Evolutionary conservation across 2,888 invertebrate species (phyloP).

Genomic region (Allolobophora icterica): DNA sequence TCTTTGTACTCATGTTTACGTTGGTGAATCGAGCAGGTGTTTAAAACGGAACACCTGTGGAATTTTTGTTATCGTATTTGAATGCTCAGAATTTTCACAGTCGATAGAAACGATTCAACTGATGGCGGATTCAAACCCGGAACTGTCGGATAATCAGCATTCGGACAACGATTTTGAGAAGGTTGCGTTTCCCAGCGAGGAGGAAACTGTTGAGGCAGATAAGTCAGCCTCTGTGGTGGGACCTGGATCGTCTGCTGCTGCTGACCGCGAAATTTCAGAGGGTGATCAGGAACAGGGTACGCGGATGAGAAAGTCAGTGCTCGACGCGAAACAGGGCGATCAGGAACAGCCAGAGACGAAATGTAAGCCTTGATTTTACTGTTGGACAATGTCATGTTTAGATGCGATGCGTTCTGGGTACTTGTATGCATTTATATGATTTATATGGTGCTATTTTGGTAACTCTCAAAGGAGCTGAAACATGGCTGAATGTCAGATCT

Average conservation of each 20-base stretch:
- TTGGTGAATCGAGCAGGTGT: neutral
- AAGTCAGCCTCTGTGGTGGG: neutral
- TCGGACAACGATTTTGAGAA: slow-evolving; percentile 24
- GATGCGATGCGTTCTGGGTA: too few relatives aligned
- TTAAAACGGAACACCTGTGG: neutral
- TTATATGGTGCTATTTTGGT: neutral
- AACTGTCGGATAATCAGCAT: slow-evolving; percentile 12
- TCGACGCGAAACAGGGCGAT: neutral
- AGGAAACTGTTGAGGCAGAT: neutral
- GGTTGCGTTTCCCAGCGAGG: slow-evolving; percentile 1
- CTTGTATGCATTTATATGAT: neutral
- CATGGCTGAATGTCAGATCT: neutral
- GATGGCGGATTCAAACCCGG: neutral
- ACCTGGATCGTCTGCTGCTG: neutral
- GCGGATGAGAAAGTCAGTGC: neutral
- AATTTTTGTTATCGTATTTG: neutral
- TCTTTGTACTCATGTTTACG: neutral
- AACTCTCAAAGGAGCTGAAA: neutral
- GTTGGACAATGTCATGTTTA: neutral
- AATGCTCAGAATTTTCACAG: neutral
- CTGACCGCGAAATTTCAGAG: neutral
- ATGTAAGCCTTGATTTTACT: neutral
- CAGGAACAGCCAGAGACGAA: slow-evolving; percentile 6
- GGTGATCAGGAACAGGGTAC: neutral
- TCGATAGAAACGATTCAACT: neutral